Base-by-base conservation (phyloP, 2,113 vertebrate species). In the Tragulus kanchil region DNA sequence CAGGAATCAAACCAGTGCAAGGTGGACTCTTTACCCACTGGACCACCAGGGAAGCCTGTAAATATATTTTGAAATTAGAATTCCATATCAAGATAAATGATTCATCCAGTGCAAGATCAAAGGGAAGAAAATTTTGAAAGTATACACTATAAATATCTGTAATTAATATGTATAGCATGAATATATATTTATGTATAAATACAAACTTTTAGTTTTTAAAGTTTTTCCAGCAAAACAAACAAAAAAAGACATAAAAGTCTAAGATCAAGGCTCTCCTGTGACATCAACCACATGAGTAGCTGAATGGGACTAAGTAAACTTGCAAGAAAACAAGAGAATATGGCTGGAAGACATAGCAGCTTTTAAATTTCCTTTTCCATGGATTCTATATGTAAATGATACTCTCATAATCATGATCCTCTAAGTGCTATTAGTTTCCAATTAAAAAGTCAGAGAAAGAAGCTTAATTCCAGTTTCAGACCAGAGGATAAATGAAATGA, bases 31-130 rank as follows among this genome's bases (percentile, higher is more conserved):
- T 36, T 36, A 36, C 36, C 36, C 36, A 36, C 36, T 36, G 36
- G 36, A 36, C 36, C 36, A 36, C 36, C 36, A 36, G 36, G 36
- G 36, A 36, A 36, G 36, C 36, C 36, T 36, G 19, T 71, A 65
- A 77, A 79, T 36, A 86, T 14, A 64, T 28, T 92, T 87, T 84
- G 75, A 90, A 94, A 73, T 81, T 36, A 52, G 26, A 82, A 75
- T 56, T 93, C 11, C n/a, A 21, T 0, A 42, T 6, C 36, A 87
- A 86, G 26, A 14, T 69, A 54, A 85, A 81, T 73, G 26, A 56
- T 15, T 36, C 58, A 11, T 64, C 10, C 82, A 79, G 11, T 42
- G 12, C 26, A 56, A 52, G 56, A 87, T 81, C 4, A 84, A 52
- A 62, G 62, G 13, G 9, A 90, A 45, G 62, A 71, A 17, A 83